Percentiles rank a stretch among this genome's conserved stretches.
phyloP scores from a whole-genome alignment of 2,888 invertebrate species.

The Ochropleura plecta region DNA sequence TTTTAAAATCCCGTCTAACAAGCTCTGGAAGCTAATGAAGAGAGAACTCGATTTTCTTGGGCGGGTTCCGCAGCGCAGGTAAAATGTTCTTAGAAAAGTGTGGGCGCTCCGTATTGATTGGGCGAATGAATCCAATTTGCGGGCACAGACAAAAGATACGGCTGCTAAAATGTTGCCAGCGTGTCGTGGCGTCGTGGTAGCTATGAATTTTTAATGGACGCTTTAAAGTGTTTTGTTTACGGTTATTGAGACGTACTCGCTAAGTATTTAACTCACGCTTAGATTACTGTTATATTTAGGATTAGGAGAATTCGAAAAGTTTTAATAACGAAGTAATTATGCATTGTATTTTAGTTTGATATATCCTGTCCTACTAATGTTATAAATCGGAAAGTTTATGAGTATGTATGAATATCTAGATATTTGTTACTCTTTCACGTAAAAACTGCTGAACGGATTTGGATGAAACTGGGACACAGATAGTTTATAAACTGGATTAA shows the following conservation, averaged over 20 bases:
- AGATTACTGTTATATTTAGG: background rate
- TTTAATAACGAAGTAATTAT: background rate
- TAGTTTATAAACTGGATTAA: no score
- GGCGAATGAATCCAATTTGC: conserved; percentile 79
- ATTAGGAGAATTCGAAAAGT: background rate
- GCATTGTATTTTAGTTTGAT: background rate
- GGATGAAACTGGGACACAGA: no score
- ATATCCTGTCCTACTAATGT: no score
- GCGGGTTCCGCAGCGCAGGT: conserved; percentile 67
- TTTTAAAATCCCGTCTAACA: conserved; percentile 78
- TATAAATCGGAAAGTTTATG: no score
- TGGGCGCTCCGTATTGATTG: conserved; percentile 75
- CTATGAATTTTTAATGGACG: conserved; percentile 6
- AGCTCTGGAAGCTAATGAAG: conserved; percentile 84
- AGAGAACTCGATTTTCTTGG: conserved; percentile 82
- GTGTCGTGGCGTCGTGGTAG: background rate
- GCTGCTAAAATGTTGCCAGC: conserved; percentile 23
- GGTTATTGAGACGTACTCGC: background rate
- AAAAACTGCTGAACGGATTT: no score
- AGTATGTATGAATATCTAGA: no score
- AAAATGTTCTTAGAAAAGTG: conserved; percentile 48
- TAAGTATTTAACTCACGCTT: background rate
- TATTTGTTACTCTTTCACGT: no score
- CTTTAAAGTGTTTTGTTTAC: conserved; percentile 9
- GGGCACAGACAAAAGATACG: conserved; percentile 61